Evolutionary conservation across 23 tunicate genomes (phyloP), one percentile per base, ranked within the genome.

Genomic region (Trididemnum clinides): DNA sequence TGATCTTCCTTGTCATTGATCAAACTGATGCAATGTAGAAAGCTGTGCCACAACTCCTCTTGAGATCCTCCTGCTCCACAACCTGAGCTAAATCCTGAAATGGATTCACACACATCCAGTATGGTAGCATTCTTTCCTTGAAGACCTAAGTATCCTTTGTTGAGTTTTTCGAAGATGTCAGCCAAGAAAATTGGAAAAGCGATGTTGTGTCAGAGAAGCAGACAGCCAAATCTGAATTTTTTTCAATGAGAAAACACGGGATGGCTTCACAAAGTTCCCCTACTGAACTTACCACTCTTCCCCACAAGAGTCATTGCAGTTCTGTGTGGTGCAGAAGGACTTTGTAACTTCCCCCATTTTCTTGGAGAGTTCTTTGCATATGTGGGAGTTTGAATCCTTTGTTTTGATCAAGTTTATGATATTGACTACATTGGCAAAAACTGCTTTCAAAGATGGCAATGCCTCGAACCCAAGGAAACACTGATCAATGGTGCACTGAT

Each of bases 21-120:
- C n/a, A 62, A 62, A 62, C 70, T 62, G 70, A 22, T 62, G 15
- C 70, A 62, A 62, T 62, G 70, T 62, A 62, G 25, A 62, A 62
- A 62, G n/a, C 70, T 62, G 70, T 62, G 70, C 25, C 70, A 62
- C 70, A 22, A 62, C 70, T 62, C 70, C 27, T 23, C 70, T 62
- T 22, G 70, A 62, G 70, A 62, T 62, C 70, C 70, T 62, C 70
- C 70, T 62, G 70, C 23, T 62, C 70, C 70, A 62, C 25, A 62
- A 23, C n/a, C n/a, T 62, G 70, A 62, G 70, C 70, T 62, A 62
- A 62, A 62, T 21, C 6, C 70, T 62, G 27, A 62, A 62, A 62
- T 22, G 70, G 70, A 62, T 62, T 62, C 70, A 62, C 25, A 23
- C n/a, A 23, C 70, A 62, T 62, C 70, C 23, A 62, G 70, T 22